Evolutionary conservation across 1,140 invertebrate species (phyloP).

Genomic region (Solenopsis invicta): DNA sequence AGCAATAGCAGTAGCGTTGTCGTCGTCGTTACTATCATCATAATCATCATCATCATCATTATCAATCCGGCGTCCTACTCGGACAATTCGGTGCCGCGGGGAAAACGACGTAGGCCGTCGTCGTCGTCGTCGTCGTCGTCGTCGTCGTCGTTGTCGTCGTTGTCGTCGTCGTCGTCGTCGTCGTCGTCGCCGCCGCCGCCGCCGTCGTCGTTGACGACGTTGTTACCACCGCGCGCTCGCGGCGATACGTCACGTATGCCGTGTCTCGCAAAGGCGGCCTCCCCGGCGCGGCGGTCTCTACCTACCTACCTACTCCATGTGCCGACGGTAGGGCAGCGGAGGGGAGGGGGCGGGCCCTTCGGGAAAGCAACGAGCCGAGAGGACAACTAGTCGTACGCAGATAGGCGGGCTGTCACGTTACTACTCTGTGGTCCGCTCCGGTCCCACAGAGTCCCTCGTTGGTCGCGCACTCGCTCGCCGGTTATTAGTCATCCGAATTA

Average conservation of each 20-base stretch:
- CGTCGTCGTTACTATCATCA: background rate
- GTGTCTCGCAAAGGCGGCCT: conserved; percentile 70
- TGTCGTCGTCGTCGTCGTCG: no score
- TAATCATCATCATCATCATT: background rate
- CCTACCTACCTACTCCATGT: conserved; percentile 69
- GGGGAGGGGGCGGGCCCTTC: conserved; percentile 74
- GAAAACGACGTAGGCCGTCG: background rate
- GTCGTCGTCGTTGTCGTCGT: background rate
- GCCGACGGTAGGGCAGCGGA: conserved; percentile 70
- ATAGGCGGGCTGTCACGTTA: conserved; percentile 80
- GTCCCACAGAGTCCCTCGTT: background rate
- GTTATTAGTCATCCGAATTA: background rate
- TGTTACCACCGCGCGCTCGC: conserved; percentile 48
- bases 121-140: background rate
- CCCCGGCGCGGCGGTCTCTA: conserved; percentile 63
- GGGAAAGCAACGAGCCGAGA: conserved; percentile 75
- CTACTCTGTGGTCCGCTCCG: background rate
- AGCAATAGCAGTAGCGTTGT: background rate
- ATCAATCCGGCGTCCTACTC: background rate
- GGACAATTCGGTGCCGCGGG: background rate
- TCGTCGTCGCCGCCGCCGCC: background rate
- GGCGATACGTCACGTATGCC: conserved; percentile 69
- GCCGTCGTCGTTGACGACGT: conserved; percentile 43
- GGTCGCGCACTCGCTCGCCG: background rate
- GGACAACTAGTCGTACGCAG: conserved; percentile 82